Evolutionary conservation across 92 coral and sea anemone species (phyloP).

Genomic region (Porites evermanni): DNA sequence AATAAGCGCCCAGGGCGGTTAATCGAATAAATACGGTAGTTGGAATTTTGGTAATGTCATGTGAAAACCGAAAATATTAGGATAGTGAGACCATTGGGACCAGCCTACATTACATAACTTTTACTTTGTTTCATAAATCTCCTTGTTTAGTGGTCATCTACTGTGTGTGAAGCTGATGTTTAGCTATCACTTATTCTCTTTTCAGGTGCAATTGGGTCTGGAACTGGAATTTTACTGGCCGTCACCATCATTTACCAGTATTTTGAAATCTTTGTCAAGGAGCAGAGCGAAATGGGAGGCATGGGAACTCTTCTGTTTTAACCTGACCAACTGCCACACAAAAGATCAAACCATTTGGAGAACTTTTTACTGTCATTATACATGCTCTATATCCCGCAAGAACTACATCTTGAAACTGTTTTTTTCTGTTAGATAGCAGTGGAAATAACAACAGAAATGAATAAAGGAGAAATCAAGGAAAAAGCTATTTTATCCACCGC

Average conservation of each 20-base stretch:
- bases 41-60: no score
- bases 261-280: slow-evolving; percentile 99
- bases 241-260: slow-evolving; percentile 98
- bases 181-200: not conserved
- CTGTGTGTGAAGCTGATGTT: not conserved
- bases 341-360: not conserved
- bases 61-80: no score
- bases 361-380: not conserved
- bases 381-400: not conserved
- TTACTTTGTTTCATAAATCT: no score
- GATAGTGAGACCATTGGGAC: no score
- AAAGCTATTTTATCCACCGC: not conserved
- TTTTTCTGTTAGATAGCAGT: not conserved
- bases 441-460: not conserved
- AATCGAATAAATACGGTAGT: no score
- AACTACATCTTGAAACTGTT: not conserved
- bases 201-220: slow-evolving; percentile 98
- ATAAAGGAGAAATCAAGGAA: not conserved
- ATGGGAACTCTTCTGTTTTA: slow-evolving; percentile 97
- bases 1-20: no score
- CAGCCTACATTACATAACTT: no score
- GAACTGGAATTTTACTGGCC: slow-evolving; percentile 96
- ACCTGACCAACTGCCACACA: not conserved
- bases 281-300: slow-evolving; percentile 99
- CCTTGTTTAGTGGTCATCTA: no score